Percentiles rank a stretch among this genome's conserved stretches.
Evolutionary conservation across 2,888 invertebrate species (phyloP).

Genomic region (Temnothorax unifasciatus): DNA sequence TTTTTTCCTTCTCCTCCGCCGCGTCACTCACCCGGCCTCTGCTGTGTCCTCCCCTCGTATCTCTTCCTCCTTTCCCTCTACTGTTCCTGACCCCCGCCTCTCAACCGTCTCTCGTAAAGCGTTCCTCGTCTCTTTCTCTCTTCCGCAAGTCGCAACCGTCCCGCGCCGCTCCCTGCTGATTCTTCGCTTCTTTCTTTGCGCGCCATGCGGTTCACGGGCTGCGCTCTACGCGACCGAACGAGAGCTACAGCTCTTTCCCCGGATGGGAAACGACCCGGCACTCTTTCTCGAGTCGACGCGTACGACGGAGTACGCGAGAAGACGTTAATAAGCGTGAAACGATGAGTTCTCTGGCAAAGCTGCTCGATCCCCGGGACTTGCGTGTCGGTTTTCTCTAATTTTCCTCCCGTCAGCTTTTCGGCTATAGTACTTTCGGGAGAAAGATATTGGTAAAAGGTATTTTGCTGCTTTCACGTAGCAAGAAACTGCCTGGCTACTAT

Average conservation of each 20-base stretch:
- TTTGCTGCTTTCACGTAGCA: neutral
- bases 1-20: slow-evolving; percentile 66
- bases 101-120: slow-evolving; percentile 60
- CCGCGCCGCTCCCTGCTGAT: slow-evolving; percentile 49
- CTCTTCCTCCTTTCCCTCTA: slow-evolving; percentile 41
- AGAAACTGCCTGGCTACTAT: neutral
- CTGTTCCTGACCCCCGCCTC: slow-evolving; percentile 42
- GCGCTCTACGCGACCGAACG: slow-evolving; percentile 22
- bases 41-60: slow-evolving; percentile 10
- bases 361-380: neutral
- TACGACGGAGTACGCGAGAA: slow-evolving; percentile 70
- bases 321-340: slow-evolving; percentile 50
- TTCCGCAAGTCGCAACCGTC: neutral
- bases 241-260: slow-evolving; percentile 60
- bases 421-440: neutral
- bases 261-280: slow-evolving; percentile 72
- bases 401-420: neutral
- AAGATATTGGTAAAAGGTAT: neutral
- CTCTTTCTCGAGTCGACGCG: slow-evolving; percentile 63
- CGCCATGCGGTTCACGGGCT: slow-evolving; percentile 70
- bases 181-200: slow-evolving; percentile 72
- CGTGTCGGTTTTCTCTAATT: neutral
- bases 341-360: neutral
- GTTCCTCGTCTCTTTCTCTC: slow-evolving; percentile 49
- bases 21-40: slow-evolving; percentile 6